Percentiles rank a stretch among this genome's conserved stretches.
These are phyloP conservation scores for Meloe dianella DNA, from an alignment of 2,888 invertebrate genomes.

Conservation along the genomic window DNA sequence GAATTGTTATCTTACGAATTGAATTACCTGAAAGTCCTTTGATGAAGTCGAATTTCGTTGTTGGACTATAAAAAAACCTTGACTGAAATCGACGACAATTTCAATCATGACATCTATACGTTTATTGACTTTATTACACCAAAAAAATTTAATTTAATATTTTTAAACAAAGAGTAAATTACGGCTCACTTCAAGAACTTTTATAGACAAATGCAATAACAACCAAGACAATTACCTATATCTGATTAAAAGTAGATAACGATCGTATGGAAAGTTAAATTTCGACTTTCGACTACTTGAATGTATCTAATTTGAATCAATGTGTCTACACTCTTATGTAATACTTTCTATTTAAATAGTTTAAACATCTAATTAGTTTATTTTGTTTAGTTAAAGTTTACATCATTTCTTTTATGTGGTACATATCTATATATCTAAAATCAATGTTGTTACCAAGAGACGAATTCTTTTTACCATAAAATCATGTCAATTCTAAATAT, in stretches of 20 bases:
- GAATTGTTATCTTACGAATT: conserved; percentile 14
- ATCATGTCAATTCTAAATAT: not conserved
- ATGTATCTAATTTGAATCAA: conserved; percentile 18
- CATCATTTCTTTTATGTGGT: not conserved
- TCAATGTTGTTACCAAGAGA: conserved; percentile 12
- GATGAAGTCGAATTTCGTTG: conserved; percentile 7
- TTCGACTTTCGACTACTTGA: conserved; percentile 23
- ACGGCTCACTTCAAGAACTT: no score
- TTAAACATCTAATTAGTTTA: not conserved
- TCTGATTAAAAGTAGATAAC: conserved; percentile 22
- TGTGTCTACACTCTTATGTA: not conserved
- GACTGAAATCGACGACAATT: conserved; percentile 4
- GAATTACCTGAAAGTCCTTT: conserved; percentile 15
- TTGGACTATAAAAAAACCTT: not conserved
- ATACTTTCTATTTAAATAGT: conserved; percentile 1
- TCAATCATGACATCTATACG: conserved; percentile 1
- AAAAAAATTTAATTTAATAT: not conserved
- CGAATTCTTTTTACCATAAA: not conserved
- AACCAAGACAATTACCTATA: conserved; percentile 21
- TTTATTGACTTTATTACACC: not conserved
- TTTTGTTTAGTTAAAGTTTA: not conserved
- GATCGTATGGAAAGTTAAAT: not conserved
- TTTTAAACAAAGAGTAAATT: no score
- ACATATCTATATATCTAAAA: conserved; percentile 13
- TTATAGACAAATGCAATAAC: conserved; percentile 8